These are phyloP conservation scores for Polia nebulosa DNA, from an alignment of 2,888 invertebrate species.

Conservation along the genomic window DNA sequence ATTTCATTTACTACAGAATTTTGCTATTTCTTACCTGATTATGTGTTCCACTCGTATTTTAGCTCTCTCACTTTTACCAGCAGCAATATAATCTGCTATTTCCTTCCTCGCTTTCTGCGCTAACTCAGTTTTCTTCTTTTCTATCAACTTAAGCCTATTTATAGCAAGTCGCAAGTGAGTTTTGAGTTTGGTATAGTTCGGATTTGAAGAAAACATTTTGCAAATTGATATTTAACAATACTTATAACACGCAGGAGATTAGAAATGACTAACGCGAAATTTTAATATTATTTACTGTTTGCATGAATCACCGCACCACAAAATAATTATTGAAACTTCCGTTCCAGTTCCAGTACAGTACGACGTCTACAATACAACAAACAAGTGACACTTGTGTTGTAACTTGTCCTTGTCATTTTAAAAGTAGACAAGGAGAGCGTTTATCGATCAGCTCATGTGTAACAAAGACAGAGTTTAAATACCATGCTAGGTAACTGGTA, in stretches of 20 bases:
- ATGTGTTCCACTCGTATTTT: constrained; percentile 99
- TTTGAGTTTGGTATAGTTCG: constrained; percentile 98
- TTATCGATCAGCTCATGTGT: neutral
- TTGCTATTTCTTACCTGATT: constrained; percentile 92
- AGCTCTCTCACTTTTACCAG: constrained; percentile 96
- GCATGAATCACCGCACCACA: constrained; percentile 59
- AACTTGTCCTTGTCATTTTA: no score
- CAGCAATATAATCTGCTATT: constrained; percentile 98
- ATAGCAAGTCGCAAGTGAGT: constrained; percentile 98
- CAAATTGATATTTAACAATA: constrained; percentile 49
- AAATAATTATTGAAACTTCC: constrained; percentile 9
- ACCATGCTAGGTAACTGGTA: neutral
- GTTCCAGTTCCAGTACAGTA: neutral
- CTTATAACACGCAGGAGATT: constrained; percentile 34
- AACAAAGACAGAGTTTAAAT: constrained; percentile 9
- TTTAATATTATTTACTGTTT: constrained; percentile 61
- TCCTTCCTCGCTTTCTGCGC: constrained; percentile 98
- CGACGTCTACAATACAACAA: neutral
- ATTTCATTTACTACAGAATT: neutral
- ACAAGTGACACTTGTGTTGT: neutral
- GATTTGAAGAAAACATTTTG: constrained; percentile 97
- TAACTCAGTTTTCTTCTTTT: constrained; percentile 99
- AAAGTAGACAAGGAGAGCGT: constrained; percentile 27
- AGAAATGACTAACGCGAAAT: constrained; percentile 65
- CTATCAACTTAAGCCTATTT: constrained; percentile 97